phyloP scores from a whole-genome alignment of 2,797 vertebrate genomes.

The Zenarchopterus dispar region DNA sequence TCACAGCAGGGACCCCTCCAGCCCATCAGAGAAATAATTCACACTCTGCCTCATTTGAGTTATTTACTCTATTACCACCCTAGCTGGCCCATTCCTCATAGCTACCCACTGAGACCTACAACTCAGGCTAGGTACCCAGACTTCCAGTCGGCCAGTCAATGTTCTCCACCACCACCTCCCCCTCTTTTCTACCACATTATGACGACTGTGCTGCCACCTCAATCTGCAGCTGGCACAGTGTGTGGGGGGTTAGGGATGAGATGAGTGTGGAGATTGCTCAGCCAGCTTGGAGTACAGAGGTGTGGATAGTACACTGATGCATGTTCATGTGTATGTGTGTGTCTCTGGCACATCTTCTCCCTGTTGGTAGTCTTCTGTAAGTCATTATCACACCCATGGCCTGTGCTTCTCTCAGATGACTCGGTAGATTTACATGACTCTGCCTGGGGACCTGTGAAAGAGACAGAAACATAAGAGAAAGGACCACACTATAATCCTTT shows the following conservation, averaged over 20 bases:
- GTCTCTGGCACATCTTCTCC: conserved; percentile 47
- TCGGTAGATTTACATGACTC: conserved; percentile 85
- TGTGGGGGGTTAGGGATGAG: conserved; percentile 49
- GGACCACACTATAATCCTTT: conserved; percentile 65
- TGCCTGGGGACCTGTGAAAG: conserved; percentile 76
- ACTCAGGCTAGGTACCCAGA: conserved; percentile 69
- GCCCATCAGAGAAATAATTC: conserved; percentile 86
- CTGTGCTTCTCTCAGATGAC: conserved; percentile 82
- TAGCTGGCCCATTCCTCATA: conserved; percentile 61
- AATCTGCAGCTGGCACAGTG: conserved; percentile 80
- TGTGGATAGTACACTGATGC: conserved; percentile 56
- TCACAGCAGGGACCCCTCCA: conserved; percentile 76
- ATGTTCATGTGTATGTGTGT: conserved; percentile 40
- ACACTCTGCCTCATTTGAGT: conserved; percentile 86
- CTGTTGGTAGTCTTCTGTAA: conserved; percentile 81
- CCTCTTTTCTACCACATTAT: conserved; percentile 52
- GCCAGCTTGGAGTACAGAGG: conserved; percentile 57
- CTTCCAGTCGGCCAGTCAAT: conserved; percentile 78
- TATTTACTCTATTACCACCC: conserved; percentile 87
- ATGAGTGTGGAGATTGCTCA: conserved; percentile 69
- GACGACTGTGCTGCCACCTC: conserved; percentile 78
- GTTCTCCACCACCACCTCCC: conserved; percentile 38
- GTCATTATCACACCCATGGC: conserved; percentile 90
- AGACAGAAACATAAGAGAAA: conserved; percentile 65
- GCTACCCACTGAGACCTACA: conserved; percentile 75